Evolutionary conservation across 37 sponge, comb jelly and placozoan species (phyloP).

Genomic region (Petrosia ficiformis): DNA sequence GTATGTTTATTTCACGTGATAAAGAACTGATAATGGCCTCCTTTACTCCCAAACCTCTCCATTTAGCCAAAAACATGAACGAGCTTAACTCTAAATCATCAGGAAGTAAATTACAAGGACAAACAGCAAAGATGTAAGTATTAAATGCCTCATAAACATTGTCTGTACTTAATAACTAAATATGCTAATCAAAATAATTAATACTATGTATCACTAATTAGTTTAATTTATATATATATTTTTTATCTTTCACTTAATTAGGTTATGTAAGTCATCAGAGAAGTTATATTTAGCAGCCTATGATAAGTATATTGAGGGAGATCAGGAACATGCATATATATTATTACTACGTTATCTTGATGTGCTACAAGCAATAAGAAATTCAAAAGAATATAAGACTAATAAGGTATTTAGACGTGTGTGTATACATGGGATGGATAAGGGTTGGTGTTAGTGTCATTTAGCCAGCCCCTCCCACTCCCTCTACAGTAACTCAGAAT

Average conservation of each 20-base stretch:
- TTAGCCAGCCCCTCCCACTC: background rate
- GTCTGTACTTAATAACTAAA: no score
- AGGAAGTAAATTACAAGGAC: slow-evolving; percentile 6
- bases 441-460: no score
- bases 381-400: slow-evolving; percentile 33
- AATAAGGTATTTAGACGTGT: slow-evolving; percentile 46
- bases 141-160: no score
- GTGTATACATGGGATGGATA: background rate
- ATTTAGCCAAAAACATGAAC: slow-evolving; percentile 57
- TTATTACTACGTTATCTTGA: slow-evolving; percentile 75
- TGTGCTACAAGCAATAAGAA: slow-evolving; percentile 33
- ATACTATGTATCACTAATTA: no score
- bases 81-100: slow-evolving; percentile 57
- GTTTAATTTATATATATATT: background rate
- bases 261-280: slow-evolving; percentile 50
- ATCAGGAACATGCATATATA: slow-evolving; percentile 81
- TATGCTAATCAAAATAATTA: no score
- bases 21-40: no score
- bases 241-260: background rate
- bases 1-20: no score
- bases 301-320: slow-evolving; percentile 49
- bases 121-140: slow-evolving; percentile 41
- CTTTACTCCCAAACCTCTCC: slow-evolving; percentile 49
- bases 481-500: no score
- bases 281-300: slow-evolving; percentile 58